Evolutionary conservation across 2,113 vertebrate genomes (phyloP), one percentile per base, ranked within the genome.

Genomic region (Nothoprocta pentlandii): DNA sequence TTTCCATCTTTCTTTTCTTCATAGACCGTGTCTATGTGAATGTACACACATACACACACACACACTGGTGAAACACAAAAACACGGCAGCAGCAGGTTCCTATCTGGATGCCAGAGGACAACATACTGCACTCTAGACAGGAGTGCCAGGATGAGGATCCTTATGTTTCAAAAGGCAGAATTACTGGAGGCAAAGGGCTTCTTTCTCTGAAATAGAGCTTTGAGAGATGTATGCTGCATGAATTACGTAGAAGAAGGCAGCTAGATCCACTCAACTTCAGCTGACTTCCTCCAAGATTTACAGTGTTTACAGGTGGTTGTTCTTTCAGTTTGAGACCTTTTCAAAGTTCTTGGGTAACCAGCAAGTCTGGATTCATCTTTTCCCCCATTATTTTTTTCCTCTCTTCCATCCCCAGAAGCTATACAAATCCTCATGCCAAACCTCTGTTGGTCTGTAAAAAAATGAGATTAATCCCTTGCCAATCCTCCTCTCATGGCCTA

Each of bases 341-440:
- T 51, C 44, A 76, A 23, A n/a, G 17, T 62, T 66, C 53, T 86
- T 32, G 9, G 68, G n/a, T 22, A 66, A 53, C n/a, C 30, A 28
- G 32, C 56, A 36, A 23, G 4, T 92, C 77, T 66, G 49, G 53
- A 58, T 70, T 94, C 0, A 0, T 63, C 64, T 64, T 78, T 25
- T 41, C 62, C 69, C 16, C 47, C n/a, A 15, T 95, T 85, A 19
- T 85, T 86, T 41, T 36, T 84, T 93, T 92, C 22, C 28, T 25
- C 54, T 39, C 41, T 70, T 53, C 75, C 19, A 30, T 34, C 59
- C 22, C 46, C 71, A 87, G 44, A 46, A 89, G 56, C 12, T 85
- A 25, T 32, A 12, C 70, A 39, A 81, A 69, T n/a, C 14, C 25
- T 80, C 67, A 61, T 80, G 78, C 87, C 85, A 96, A 87, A 76